Conservation (phyloP, 2,888 invertebrate genomes). For the Amphipoea oculea region DNA sequence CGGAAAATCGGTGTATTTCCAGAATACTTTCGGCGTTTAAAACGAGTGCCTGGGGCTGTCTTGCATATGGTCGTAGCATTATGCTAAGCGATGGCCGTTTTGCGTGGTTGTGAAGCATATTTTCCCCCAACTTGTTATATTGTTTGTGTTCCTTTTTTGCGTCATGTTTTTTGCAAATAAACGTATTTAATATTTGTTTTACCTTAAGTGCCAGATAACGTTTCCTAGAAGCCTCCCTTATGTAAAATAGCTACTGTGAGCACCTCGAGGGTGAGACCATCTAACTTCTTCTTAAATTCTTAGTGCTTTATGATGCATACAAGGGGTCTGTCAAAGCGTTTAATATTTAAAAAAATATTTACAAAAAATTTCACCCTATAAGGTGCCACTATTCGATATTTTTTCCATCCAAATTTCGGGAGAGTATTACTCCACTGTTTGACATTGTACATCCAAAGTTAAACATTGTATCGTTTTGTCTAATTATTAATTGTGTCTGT, state of each 20-base stretch:
- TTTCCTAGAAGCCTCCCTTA: neutral
- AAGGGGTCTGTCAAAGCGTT: neutral
- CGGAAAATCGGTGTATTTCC: neutral
- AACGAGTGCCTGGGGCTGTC: neutral
- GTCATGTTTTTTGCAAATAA: too few species aligned
- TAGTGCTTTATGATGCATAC: neutral
- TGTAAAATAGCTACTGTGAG: neutral
- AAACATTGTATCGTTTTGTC: too few species aligned
- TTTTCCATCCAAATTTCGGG: too few species aligned
- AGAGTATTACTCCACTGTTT: too few species aligned
- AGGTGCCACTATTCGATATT: too few species aligned
- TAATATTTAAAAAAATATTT: neutral
- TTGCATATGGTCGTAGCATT: neutral
- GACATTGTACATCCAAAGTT: too few species aligned
- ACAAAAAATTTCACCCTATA: neutral
- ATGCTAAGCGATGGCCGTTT: neutral
- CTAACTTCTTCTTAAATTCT: neutral
- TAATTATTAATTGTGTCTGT: too few species aligned
- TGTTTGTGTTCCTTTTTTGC: neutral
- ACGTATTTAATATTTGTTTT: too few species aligned
- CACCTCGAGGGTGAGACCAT: neutral
- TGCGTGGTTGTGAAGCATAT: neutral
- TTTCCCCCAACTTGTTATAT: neutral
- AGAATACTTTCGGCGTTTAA: neutral
- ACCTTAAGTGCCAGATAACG: neutral